A percentile compares a stretch with the other conserved stretches of the same genome.
phyloP scores from a whole-genome alignment of 2,113 vertebrate genomes.

The Dipodomys spectabilis region DNA sequence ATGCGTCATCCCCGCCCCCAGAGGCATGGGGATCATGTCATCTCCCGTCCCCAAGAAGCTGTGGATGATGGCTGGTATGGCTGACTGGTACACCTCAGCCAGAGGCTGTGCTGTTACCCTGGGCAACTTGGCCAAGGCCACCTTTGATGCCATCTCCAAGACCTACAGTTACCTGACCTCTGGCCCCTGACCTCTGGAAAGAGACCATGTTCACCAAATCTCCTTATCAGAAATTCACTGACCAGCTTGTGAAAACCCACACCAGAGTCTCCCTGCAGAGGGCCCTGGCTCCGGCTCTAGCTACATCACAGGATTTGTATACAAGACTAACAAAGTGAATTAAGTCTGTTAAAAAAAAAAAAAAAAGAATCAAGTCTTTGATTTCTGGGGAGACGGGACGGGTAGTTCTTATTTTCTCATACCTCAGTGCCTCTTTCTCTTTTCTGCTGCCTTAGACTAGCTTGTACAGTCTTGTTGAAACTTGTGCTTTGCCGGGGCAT shows the following conservation, averaged over 20 bases:
- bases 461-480: neutral
- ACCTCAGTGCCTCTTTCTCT: neutral
- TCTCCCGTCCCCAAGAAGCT: constrained; percentile 98
- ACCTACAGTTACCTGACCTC: constrained; percentile 93
- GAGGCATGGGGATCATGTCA: constrained; percentile 96
- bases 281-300: constrained; percentile 90
- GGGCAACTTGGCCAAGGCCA: constrained; percentile 98
- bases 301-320: constrained; percentile 79
- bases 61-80: constrained; percentile 98
- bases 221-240: constrained; percentile 99
- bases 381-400: no score
- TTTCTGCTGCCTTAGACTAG: neutral
- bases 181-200: constrained; percentile 91
- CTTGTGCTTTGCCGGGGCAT: neutral
- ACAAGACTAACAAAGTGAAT: constrained; percentile 65
- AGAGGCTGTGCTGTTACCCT: constrained; percentile 97
- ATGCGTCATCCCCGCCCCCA: constrained; percentile 90
- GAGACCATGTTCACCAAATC: constrained; percentile 98
- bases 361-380: no score
- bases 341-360: neutral
- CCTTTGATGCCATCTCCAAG: constrained; percentile 99
- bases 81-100: constrained; percentile 98
- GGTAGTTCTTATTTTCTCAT: neutral
- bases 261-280: constrained; percentile 96
- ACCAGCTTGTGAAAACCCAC: constrained; percentile 98